Evolutionary conservation across 1,140 invertebrate genomes (phyloP).

Genomic region (Neodiprion lecontei): DNA sequence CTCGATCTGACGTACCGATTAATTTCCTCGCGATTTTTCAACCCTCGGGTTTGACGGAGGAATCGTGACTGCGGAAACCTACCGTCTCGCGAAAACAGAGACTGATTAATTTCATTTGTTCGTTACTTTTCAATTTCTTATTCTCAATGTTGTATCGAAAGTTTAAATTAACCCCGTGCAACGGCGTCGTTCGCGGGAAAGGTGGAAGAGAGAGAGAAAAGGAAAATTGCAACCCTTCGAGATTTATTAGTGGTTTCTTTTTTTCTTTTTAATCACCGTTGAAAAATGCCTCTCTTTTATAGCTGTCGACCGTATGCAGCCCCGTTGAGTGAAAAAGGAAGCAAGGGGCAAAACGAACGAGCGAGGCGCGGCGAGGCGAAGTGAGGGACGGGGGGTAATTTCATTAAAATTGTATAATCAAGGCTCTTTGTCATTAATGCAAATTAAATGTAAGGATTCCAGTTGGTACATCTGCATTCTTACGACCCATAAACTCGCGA

Average conservation of each 20-base stretch:
- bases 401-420: slow-evolving; percentile 14
- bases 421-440: slow-evolving; percentile 11
- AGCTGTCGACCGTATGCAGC: neutral
- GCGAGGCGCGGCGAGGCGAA: neutral
- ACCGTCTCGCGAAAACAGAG: too few relatives aligned
- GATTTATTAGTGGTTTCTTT: neutral
- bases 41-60: neutral
- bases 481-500: slow-evolving; percentile 11
- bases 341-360: neutral
- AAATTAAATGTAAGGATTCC: slow-evolving; percentile 12
- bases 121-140: too few relatives aligned
- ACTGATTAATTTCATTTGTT: too few relatives aligned
- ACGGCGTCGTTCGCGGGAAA: neutral
- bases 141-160: too few relatives aligned
- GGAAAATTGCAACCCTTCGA: too few relatives aligned
- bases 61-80: too few relatives aligned
- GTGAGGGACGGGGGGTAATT: neutral
- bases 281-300: neutral
- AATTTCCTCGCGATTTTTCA: neutral
- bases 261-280: neutral
- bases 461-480: slow-evolving; percentile 11
- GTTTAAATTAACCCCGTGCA: neutral
- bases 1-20: neutral
- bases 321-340: neutral
- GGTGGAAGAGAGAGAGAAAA: too few relatives aligned